These are phyloP conservation scores for Cryptus viduatorius DNA, from an alignment of 2,888 invertebrate species.

Conservation along the genomic window DNA sequence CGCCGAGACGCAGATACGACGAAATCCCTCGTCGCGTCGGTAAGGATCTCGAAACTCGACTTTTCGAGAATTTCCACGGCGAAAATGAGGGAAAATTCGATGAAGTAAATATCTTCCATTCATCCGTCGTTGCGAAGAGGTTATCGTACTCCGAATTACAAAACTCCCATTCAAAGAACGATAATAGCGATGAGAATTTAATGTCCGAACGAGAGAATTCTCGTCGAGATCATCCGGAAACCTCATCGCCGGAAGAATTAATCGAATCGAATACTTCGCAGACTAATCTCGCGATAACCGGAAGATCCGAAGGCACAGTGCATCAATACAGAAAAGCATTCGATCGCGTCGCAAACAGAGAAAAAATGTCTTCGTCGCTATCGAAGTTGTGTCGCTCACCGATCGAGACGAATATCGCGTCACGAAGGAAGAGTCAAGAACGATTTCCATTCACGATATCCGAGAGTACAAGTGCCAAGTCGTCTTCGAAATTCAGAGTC, in stretches of 20 bases:
- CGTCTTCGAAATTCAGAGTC: slow-evolving; percentile 57
- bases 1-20: slow-evolving; percentile 3
- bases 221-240: background rate
- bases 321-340: slow-evolving; percentile 29
- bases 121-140: slow-evolving; percentile 18
- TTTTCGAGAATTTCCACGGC: background rate
- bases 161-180: background rate
- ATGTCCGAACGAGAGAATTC: background rate
- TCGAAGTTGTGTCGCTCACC: slow-evolving; percentile 63
- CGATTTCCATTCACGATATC: slow-evolving; percentile 78
- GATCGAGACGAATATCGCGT: slow-evolving; percentile 46
- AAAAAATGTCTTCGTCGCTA: slow-evolving; percentile 66
- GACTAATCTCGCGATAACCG: slow-evolving; percentile 30
- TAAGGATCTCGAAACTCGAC: slow-evolving; percentile 8
- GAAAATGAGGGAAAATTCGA: background rate
- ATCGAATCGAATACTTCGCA: slow-evolving; percentile 17
- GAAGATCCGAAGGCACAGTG: slow-evolving; percentile 66
- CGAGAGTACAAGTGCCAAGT: slow-evolving; percentile 68
- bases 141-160: slow-evolving; percentile 30
- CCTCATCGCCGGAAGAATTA: slow-evolving; percentile 12
- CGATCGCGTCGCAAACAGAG: slow-evolving; percentile 1
- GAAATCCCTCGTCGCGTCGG: slow-evolving; percentile 1
- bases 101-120: slow-evolving; percentile 10
- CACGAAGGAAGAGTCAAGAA: slow-evolving; percentile 71
- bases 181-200: background rate